Conservation (phyloP, 2,113 vertebrate genomes). For the Lethenteron reissneri region DNA sequence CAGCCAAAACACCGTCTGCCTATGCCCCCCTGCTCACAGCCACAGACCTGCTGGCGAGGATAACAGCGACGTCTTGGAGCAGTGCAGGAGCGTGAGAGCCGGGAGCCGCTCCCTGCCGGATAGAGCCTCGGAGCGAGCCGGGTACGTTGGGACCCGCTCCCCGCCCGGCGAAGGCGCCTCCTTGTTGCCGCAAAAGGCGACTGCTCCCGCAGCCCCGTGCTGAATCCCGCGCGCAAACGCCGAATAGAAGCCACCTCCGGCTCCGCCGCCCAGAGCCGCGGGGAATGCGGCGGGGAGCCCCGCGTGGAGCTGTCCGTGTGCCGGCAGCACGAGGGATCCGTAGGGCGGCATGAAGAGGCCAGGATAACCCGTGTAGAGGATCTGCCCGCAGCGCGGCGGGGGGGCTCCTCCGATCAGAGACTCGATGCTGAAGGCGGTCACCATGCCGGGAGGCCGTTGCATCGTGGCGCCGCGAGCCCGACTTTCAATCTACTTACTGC, state of each 20-base stretch:
- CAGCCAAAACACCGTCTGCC: too few relatives aligned
- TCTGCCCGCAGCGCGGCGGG: slow-evolving; percentile 1
- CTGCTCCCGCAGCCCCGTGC: neutral
- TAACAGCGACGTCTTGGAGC: too few relatives aligned
- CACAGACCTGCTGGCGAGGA: too few relatives aligned
- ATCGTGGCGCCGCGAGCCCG: neutral
- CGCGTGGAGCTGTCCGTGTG: neutral
- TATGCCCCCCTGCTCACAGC: too few relatives aligned
- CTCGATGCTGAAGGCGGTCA: slow-evolving; percentile 5
- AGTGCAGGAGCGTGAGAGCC: too few relatives aligned
- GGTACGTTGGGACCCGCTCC: neutral
- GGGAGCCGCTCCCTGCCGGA: too few relatives aligned
- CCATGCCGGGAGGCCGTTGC: neutral
- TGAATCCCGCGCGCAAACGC: neutral
- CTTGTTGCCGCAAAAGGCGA: neutral
- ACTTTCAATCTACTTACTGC: too few relatives aligned
- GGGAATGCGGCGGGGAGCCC: neutral
- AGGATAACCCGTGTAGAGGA: neutral
- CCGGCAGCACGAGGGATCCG: slow-evolving; percentile 3
- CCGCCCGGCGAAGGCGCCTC: slow-evolving; percentile 3
- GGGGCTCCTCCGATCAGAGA: slow-evolving; percentile 1
- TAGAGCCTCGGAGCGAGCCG: too few relatives aligned
- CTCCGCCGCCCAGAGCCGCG: neutral
- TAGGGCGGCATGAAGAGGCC: slow-evolving; percentile 3
- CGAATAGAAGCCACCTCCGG: neutral